phyloP scores from a whole-genome alignment of 2,888 invertebrate species.

The Synergus itoensis region DNA sequence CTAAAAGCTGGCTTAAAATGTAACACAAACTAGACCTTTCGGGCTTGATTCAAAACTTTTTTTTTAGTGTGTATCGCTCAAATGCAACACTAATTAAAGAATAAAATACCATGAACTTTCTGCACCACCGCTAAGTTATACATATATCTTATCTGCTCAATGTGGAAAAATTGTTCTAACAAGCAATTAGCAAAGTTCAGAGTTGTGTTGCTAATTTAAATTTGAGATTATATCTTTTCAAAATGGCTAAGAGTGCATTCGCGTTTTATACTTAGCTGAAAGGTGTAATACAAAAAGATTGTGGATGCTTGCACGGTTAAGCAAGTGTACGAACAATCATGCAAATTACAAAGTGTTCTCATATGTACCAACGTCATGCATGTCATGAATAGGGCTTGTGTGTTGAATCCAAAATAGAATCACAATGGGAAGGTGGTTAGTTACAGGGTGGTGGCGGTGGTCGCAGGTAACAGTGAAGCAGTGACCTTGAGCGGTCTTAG shows the following conservation, averaged over 20 bases:
- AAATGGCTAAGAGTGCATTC: not conserved
- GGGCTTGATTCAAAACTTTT: too few relatives aligned
- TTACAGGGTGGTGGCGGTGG: conserved; percentile 96
- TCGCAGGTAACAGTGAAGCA: conserved; percentile 93
- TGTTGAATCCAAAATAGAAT: conserved; percentile 60
- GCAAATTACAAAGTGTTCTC: not conserved
- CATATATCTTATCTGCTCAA: not conserved
- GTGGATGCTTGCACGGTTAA: not conserved
- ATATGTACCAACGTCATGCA: conserved; percentile 48
- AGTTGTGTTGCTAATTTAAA: not conserved
- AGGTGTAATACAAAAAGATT: not conserved
- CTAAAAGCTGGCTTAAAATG: too few relatives aligned
- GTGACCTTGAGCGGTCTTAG: conserved; percentile 89
- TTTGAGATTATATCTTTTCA: not conserved
- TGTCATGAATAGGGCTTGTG: conserved; percentile 44
- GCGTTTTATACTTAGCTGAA: not conserved
- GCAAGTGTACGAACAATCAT: not conserved
- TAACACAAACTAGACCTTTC: too few relatives aligned
- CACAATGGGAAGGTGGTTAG: conserved; percentile 81
- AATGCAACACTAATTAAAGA: too few relatives aligned
- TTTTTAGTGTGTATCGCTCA: too few relatives aligned
- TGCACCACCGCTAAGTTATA: not conserved
- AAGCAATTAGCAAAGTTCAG: not conserved
- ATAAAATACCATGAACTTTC: too few relatives aligned
- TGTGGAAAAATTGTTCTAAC: not conserved